A percentile compares a stretch with the other conserved stretches of the same genome.
These are phyloP conservation scores for Muscidifurax raptorellus DNA, from an alignment of 1,140 invertebrate genomes.

Conservation along the genomic window DNA sequence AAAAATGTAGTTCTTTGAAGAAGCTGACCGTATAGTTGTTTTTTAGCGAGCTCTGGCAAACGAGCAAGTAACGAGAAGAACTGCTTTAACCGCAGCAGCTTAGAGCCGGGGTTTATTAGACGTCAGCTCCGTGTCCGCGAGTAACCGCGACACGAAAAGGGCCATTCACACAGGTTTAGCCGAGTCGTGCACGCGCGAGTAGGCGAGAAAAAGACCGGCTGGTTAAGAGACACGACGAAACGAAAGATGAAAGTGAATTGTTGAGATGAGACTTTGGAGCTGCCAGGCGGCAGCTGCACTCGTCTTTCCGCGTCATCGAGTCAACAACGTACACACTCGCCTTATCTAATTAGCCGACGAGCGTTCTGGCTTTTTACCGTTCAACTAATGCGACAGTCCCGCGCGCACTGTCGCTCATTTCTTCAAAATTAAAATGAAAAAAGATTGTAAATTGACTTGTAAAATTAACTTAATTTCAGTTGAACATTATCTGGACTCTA, in stretches of 20 bases:
- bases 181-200: not conserved
- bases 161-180: not conserved
- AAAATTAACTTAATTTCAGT: no score
- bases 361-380: not conserved
- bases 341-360: not conserved
- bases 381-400: not conserved
- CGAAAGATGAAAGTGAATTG: constrained; percentile 46
- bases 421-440: no score
- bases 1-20: no score
- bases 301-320: constrained; percentile 23
- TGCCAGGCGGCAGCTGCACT: not conserved
- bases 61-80: no score
- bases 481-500: no score
- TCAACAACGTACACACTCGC: not conserved
- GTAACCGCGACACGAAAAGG: not conserved
- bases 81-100: no score
- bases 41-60: no score
- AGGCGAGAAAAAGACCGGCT: constrained; percentile 28
- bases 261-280: constrained; percentile 29
- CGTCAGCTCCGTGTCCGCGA: no score
- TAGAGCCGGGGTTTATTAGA: no score
- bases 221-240: constrained; percentile 37
- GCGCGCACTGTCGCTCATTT: no score
- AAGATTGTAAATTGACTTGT: no score
- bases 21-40: no score